Evolutionary conservation across 1,140 invertebrate species (phyloP).

Genomic region (Melanaphis sacchari): DNA sequence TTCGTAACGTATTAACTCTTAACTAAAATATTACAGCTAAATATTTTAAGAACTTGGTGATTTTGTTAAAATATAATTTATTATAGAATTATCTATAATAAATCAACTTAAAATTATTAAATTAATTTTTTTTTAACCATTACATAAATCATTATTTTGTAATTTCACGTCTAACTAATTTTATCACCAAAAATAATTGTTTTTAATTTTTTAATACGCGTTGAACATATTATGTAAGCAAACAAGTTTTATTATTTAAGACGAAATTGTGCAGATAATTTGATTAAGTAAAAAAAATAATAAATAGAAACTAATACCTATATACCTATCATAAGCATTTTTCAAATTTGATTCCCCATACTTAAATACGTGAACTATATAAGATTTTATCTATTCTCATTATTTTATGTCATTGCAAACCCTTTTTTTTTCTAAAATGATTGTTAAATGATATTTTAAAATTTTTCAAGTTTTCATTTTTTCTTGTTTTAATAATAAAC

Average conservation of each 20-base stretch:
- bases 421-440: no score
- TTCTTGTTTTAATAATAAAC: no score
- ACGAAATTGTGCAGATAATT: neutral
- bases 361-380: neutral
- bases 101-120: neutral
- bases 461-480: no score
- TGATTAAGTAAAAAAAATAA: neutral
- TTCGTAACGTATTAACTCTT: neutral
- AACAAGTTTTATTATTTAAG: neutral
- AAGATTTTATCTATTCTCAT: neutral
- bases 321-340: neutral
- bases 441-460: no score
- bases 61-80: neutral
- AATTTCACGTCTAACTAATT: neutral
- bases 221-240: neutral
- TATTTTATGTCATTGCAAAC: no score
- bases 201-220: neutral
- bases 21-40: neutral
- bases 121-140: neutral
- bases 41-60: neutral
- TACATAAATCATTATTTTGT: neutral
- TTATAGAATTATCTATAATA: neutral
- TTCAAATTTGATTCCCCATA: neutral
- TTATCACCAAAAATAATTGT: neutral
- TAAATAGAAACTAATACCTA: neutral